Evolutionary conservation across 1,140 invertebrate genomes (phyloP).

Genomic region (Cherax quadricarinatus): DNA sequence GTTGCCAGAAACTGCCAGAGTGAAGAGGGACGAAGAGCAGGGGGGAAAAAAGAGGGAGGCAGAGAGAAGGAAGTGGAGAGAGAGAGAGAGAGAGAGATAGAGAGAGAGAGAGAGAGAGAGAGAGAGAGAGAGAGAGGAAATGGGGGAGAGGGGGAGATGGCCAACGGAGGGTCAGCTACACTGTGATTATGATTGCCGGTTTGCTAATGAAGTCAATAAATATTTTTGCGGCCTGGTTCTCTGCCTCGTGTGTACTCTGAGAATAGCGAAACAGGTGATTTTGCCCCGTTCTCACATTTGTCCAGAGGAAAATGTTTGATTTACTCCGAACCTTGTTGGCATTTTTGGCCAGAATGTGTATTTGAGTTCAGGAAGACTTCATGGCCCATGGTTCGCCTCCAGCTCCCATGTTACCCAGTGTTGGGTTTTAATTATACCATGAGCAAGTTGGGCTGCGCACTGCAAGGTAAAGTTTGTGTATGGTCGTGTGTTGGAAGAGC

Average conservation of each 20-base stretch:
- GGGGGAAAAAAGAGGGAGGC: constrained; percentile 24
- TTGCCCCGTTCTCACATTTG: constrained; percentile 38
- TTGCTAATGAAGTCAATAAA: constrained; percentile 66
- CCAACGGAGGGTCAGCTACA: constrained; percentile 40
- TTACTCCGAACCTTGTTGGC: constrained; percentile 45
- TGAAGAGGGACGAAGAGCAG: constrained; percentile 17
- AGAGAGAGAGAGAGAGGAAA: constrained; percentile 18
- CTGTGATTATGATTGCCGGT: constrained; percentile 58
- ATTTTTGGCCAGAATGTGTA: constrained; percentile 48
- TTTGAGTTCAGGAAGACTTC: constrained; percentile 27
- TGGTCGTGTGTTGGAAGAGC: background rate
- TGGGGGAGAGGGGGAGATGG: constrained; percentile 11
- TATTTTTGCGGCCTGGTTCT: constrained; percentile 49
- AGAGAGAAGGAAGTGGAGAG: constrained; percentile 17
- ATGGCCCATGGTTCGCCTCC: background rate
- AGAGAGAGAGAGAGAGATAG: too few species aligned
- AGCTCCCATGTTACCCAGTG: background rate
- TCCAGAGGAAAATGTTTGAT: constrained; percentile 59
- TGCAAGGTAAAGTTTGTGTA: constrained; percentile 19
- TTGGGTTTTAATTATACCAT: constrained; percentile 44
- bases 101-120: constrained; percentile 8
- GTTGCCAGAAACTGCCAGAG: constrained; percentile 43
- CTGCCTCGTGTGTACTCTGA: constrained; percentile 58
- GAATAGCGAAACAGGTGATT: constrained; percentile 43
- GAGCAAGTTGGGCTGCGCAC: constrained; percentile 29